phyloP scores from a whole-genome alignment of 2,888 invertebrate species.

The Agriopis aurantiaria region DNA sequence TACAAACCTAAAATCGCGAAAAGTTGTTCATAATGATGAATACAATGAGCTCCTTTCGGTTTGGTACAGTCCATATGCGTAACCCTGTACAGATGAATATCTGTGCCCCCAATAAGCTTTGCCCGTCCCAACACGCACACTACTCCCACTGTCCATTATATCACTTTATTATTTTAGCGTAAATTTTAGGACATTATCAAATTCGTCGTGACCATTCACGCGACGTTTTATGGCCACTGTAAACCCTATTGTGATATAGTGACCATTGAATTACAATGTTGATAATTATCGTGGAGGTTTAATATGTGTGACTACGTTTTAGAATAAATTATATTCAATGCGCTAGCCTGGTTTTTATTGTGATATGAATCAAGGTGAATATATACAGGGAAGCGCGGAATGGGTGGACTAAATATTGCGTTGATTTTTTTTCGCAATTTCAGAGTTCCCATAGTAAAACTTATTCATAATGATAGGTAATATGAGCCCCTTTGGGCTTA shows the following conservation, averaged over 20 bases:
- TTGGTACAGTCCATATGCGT: too few species aligned
- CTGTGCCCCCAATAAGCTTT: slow-evolving; percentile 67
- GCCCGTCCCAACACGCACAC: slow-evolving; percentile 56
- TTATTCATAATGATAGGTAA: too few species aligned
- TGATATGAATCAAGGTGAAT: background rate
- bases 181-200: slow-evolving; percentile 70
- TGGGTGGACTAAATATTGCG: too few species aligned
- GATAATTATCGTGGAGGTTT: slow-evolving; percentile 41
- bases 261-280: slow-evolving; percentile 64
- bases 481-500: too few species aligned
- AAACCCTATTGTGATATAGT: slow-evolving; percentile 50
- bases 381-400: too few species aligned
- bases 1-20: too few species aligned
- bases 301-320: slow-evolving; percentile 26
- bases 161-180: slow-evolving; percentile 65
- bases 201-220: slow-evolving; percentile 68
- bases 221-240: slow-evolving; percentile 55
- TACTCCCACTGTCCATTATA: slow-evolving; percentile 54
- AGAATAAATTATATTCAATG: slow-evolving; percentile 19
- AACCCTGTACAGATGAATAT: slow-evolving; percentile 56
- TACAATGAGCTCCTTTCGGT: too few species aligned
- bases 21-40: too few species aligned
- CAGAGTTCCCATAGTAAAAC: too few species aligned
- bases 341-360: background rate
- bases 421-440: too few species aligned